Evolutionary conservation across 1,140 invertebrate species (phyloP).

Genomic region (Harlomillsia oculata): DNA sequence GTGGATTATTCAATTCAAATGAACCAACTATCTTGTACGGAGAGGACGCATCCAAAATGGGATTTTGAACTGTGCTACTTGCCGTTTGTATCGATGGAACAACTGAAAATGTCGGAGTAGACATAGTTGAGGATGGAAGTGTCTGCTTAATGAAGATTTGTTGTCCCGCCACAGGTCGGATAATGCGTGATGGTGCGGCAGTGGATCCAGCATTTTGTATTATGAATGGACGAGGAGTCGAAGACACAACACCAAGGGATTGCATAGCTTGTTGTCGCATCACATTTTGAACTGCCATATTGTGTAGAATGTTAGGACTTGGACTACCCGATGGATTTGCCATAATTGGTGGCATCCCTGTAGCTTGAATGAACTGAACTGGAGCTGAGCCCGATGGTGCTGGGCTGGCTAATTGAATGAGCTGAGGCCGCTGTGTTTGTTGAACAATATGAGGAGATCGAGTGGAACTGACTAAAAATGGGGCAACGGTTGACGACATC

Average conservation of each 20-base stretch:
- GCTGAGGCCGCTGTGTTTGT: slow-evolving; percentile 4
- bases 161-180: too few relatives aligned
- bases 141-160: too few relatives aligned
- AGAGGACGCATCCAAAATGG: too few relatives aligned
- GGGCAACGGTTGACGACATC: slow-evolving; percentile 15
- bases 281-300: slow-evolving; percentile 23
- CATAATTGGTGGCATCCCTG: slow-evolving; percentile 19
- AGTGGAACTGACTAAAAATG: slow-evolving; percentile 6
- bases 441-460: background rate
- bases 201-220: background rate
- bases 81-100: too few relatives aligned
- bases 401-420: slow-evolving; percentile 7
- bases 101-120: too few relatives aligned
- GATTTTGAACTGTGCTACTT: too few relatives aligned
- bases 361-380: slow-evolving; percentile 13
- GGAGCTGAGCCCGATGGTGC: background rate
- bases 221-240: slow-evolving; percentile 1
- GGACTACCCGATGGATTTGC: slow-evolving; percentile 1
- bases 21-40: too few relatives aligned
- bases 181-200: too few relatives aligned
- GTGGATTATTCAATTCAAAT: too few relatives aligned
- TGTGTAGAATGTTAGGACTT: slow-evolving; percentile 12
- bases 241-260: background rate
- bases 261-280: slow-evolving; percentile 14
- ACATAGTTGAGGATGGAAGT: too few relatives aligned